Percentiles rank a stretch among this genome's conserved stretches.
Conservation (phyloP, 2,888 invertebrate genomes). For the Apamea anceps region DNA sequence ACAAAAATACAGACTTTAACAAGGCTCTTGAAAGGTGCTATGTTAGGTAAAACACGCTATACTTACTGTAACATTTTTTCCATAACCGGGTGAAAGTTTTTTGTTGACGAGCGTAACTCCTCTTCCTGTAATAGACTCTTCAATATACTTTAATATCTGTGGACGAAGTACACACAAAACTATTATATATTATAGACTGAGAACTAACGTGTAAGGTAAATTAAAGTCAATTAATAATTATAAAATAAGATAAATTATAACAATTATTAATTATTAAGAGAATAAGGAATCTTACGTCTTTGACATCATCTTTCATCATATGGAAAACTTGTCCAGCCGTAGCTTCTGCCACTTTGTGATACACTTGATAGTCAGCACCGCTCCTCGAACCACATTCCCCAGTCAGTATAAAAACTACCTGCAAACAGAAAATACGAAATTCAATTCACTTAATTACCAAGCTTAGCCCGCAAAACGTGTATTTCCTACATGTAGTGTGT, state of each 20-base stretch:
- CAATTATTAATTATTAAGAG: background rate
- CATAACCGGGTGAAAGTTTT: conserved; percentile 61
- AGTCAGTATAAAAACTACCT: conserved; percentile 80
- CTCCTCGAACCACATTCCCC: conserved; percentile 66
- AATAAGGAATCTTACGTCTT: conserved; percentile 67
- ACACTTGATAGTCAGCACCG: conserved; percentile 68
- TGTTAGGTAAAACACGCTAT: background rate
- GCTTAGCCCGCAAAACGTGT: background rate
- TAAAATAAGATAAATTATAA: background rate
- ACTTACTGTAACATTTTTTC: conserved; percentile 68
- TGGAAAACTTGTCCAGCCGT: conserved; percentile 79
- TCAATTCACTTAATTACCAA: background rate
- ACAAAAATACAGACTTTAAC: background rate
- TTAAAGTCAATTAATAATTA: background rate
- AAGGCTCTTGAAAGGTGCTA: background rate
- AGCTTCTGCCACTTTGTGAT: conserved; percentile 71
- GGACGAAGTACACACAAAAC: conserved; percentile 24
- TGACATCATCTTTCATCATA: conserved; percentile 71
- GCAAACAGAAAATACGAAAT: conserved; percentile 38
- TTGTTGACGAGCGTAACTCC: conserved; percentile 54
- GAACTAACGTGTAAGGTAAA: background rate
- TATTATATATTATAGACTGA: background rate
- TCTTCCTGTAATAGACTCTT: conserved; percentile 68
- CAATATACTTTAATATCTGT: conserved; percentile 74
- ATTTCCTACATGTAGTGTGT: background rate